A percentile compares a stretch with the other conserved stretches of the same genome.
phyloP scores from a whole-genome alignment of 1,140 invertebrate genomes.

The Cepaea nemoralis region DNA sequence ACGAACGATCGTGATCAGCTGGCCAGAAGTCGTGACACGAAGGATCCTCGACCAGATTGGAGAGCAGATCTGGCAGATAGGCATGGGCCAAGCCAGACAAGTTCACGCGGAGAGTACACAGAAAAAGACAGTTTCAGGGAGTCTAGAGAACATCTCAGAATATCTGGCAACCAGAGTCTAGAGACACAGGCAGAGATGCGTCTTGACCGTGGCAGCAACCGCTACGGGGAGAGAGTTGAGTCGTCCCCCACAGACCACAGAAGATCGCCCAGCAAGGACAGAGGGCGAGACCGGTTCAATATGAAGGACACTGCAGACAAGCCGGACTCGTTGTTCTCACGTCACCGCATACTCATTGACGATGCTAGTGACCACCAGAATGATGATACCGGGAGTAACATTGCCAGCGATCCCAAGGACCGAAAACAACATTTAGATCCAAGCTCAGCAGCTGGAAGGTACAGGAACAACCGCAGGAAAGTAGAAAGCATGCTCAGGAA shows the following conservation, averaged over 20 bases:
- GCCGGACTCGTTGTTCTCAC: constrained; percentile 42
- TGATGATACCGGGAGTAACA: constrained; percentile 50
- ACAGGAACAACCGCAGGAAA: constrained; percentile 66
- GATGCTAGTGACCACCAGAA: constrained; percentile 61
- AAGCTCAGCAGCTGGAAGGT: constrained; percentile 59
- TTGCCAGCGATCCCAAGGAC: constrained; percentile 41
- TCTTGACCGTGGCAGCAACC: constrained; percentile 43
- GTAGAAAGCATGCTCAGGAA: constrained; percentile 73
- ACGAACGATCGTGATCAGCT: constrained; percentile 26
- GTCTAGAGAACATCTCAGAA: constrained; percentile 49
- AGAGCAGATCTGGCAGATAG: constrained; percentile 50
- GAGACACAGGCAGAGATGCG: constrained; percentile 11
- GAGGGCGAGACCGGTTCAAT: constrained; percentile 35
- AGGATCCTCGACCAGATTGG: constrained; percentile 39
- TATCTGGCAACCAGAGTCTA: constrained; percentile 23
- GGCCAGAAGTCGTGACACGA: constrained; percentile 24
- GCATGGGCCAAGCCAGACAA: constrained; percentile 52
- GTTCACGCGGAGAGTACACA: constrained; percentile 44
- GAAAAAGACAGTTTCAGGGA: constrained; percentile 43
- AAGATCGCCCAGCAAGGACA: constrained; percentile 49
- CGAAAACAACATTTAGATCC: constrained; percentile 72
- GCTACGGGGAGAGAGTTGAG: constrained; percentile 40
- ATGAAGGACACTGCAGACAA: constrained; percentile 16
- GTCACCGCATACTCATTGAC: constrained; percentile 62
- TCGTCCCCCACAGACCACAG: constrained; percentile 39